phyloP scores from a whole-genome alignment of 2,888 invertebrate species.

The Teinopalpus imperialis region DNA sequence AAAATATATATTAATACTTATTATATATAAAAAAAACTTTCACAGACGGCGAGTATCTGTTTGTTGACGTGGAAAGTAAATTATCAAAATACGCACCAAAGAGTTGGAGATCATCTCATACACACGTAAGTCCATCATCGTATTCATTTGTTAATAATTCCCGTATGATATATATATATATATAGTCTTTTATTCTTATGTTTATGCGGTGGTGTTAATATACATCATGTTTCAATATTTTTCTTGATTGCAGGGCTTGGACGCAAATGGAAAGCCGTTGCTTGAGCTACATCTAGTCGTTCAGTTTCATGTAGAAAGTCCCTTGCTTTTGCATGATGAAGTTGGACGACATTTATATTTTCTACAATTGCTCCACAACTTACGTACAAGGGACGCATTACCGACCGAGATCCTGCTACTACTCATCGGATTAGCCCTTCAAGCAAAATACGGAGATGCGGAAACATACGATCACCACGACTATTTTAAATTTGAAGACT shows the following conservation, averaged over 20 bases:
- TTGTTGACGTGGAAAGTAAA: conserved; percentile 97
- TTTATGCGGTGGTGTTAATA: too few species aligned
- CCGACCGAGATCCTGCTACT: conserved; percentile 87
- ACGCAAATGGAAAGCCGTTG: conserved; percentile 94
- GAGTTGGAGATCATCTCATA: conserved; percentile 96
- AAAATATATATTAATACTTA: too few species aligned
- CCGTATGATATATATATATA: too few species aligned
- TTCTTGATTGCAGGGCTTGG: conserved; percentile 89
- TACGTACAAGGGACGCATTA: conserved; percentile 84
- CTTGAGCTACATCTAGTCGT: conserved; percentile 94
- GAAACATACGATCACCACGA: conserved; percentile 62
- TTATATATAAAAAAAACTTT: too few species aligned
- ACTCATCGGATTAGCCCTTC: conserved; percentile 94
- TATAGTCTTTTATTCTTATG: too few species aligned
- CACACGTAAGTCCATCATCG: conserved; percentile 94
- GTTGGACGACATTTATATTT: conserved; percentile 96
- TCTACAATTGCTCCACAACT: conserved; percentile 95
- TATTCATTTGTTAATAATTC: too few species aligned
- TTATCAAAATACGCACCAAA: conserved; percentile 98
- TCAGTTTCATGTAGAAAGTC: conserved; percentile 96
- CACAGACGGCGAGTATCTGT: conserved; percentile 96
- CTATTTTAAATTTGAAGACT: conserved; percentile 91
- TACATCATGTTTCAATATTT: too few species aligned
- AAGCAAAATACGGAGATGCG: conserved; percentile 95
- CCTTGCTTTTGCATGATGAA: conserved; percentile 94